Percentiles rank a stretch among this genome's conserved stretches.
Evolutionary conservation across 2,888 invertebrate genomes (phyloP).

Genomic region (Sinodicranocentrus sp.): DNA sequence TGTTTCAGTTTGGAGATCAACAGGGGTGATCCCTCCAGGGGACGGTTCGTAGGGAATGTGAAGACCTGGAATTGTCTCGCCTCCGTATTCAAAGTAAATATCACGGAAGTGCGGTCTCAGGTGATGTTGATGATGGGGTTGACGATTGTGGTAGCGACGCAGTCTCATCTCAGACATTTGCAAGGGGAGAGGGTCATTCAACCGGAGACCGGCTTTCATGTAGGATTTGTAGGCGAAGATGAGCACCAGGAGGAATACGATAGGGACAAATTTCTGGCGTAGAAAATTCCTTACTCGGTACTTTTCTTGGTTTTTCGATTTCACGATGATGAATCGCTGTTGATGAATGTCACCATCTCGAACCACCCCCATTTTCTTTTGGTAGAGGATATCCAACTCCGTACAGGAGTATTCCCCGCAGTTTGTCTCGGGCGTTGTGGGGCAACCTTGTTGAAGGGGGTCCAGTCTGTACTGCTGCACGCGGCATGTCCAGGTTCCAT

Average conservation of each 20-base stretch:
- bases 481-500: conserved; percentile 60
- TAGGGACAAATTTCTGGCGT: conserved; percentile 69
- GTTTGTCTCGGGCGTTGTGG: conserved; percentile 21
- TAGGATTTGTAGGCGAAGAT: conserved; percentile 70
- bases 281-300: conserved; percentile 69
- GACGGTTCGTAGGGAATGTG: conserved; percentile 57
- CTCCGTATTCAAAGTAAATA: conserved; percentile 56
- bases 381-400: conserved; percentile 67
- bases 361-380: conserved; percentile 65
- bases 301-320: conserved; percentile 58
- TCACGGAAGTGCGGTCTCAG: conserved; percentile 32
- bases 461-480: conserved; percentile 69
- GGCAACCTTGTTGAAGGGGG: conserved; percentile 49
- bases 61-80: conserved; percentile 25
- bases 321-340: conserved; percentile 67
- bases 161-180: conserved; percentile 37
- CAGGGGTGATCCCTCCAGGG: not conserved
- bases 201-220: conserved; percentile 70
- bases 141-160: conserved; percentile 16
- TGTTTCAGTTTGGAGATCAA: conserved; percentile 18
- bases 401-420: conserved; percentile 69
- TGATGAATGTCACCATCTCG: conserved; percentile 63
- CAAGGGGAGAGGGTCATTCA: conserved; percentile 34
- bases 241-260: conserved; percentile 67
- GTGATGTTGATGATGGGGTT: conserved; percentile 8